Conservation (phyloP, 2,113 vertebrate species). For the Sinocyclocheilus rhinocerous region DNA sequence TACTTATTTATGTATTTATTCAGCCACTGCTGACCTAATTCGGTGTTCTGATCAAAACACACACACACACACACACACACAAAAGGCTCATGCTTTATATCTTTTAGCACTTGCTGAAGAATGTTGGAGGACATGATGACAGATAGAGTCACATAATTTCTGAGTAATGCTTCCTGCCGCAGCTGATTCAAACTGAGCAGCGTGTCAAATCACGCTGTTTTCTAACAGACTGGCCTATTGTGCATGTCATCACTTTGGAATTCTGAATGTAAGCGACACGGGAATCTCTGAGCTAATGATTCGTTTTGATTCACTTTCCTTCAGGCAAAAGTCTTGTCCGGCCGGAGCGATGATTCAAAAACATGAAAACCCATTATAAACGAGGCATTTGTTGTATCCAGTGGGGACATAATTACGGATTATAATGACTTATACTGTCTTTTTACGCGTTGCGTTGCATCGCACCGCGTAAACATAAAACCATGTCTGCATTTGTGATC, state of each 20-base stretch:
- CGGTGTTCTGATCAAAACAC: not conserved
- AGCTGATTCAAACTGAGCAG: not conserved
- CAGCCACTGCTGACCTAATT: not conserved
- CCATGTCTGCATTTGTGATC: too few species aligned
- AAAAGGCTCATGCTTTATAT: not conserved
- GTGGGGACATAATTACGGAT: too few species aligned
- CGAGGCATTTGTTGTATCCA: too few species aligned
- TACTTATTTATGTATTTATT: not conserved
- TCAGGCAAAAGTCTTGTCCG: not conserved
- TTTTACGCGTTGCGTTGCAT: too few species aligned
- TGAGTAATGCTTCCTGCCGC: slow-evolving; percentile 29
- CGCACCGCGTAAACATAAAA: too few species aligned
- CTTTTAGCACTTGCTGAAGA: not conserved
- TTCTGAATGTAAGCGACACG: slow-evolving; percentile 2
- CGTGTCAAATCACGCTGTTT: slow-evolving; percentile 6
- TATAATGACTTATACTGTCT: too few species aligned
- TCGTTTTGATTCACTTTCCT: slow-evolving; percentile 8
- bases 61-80: not conserved
- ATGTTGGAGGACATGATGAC: not conserved
- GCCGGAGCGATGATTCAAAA: too few species aligned
- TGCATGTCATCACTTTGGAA: slow-evolving; percentile 43
- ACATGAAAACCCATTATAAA: too few species aligned
- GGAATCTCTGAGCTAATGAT: slow-evolving; percentile 15
- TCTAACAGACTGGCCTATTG: slow-evolving; percentile 8
- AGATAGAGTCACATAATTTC: slow-evolving; percentile 14